Evolutionary conservation across 2,797 vertebrate species (phyloP), one percentile per base, ranked within the genome.

Genomic region (Sebastes nivosus): DNA sequence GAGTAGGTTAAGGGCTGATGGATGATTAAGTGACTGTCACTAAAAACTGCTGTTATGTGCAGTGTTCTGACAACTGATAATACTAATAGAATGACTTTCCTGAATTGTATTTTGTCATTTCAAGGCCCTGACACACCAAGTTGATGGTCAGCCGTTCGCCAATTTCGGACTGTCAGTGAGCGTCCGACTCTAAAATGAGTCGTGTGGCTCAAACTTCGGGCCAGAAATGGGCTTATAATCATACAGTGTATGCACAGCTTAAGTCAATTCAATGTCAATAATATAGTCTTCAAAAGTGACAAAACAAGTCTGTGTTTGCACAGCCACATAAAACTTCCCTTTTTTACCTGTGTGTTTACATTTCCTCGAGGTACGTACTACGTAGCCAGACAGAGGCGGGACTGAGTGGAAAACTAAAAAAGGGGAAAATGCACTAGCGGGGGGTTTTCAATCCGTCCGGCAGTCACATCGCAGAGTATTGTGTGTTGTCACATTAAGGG

Each of bases 1-100:
- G 54, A 55, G 54, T 2, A 55, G 54, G 11, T 0, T 18, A 18
- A 0, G 1, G 16, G 1, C 16, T 7, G 42, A 46, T 46, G 54
- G 22, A 13, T 24, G 54, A 55, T 55, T 6, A 55, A 24, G 11
- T 24, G 54, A 55, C 54, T 55, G 22, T 58, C 55, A 58, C 55
- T 2, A 46, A 18, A 46, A 46, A 46, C 42, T 46, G 42, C 42
- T 46, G 42, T 46, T 46, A 46, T 46, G 42, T 18, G 6, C 42
- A 46, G 42, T 46, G 16, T 46, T 46, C 0, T 46, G 42, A 46
- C 42, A 46, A 46, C 42, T 46, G 14, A 46, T 46, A 46, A 46
- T 46, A 46, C 42, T 42, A 5, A 16, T 42, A 42, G 38, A 42
- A 42, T 42, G 38, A 42, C 38, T 42, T 42, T 42, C 38, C 38